Evolutionary conservation across 2,797 vertebrate genomes (phyloP).

Genomic region (Syndactyla subalaris): DNA sequence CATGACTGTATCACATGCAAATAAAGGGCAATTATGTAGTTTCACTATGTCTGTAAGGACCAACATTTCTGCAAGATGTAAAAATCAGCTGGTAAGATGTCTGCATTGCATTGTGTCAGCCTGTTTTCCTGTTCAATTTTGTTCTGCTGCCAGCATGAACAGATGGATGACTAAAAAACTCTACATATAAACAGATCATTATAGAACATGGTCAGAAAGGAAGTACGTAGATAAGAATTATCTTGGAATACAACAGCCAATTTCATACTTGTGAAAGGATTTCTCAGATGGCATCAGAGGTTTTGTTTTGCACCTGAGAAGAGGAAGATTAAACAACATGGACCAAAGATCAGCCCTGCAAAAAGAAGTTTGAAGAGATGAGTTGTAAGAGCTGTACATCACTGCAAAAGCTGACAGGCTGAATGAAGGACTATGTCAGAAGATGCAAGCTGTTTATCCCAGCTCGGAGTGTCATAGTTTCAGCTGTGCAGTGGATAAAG

Average conservation of each 20-base stretch:
- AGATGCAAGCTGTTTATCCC: neutral
- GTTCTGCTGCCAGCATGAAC: conserved; percentile 22
- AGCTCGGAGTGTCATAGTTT: neutral
- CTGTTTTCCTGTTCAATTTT: neutral
- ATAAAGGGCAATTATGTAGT: neutral
- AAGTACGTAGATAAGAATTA: neutral
- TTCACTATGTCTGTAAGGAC: neutral
- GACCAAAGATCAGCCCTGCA: neutral
- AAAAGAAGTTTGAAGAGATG: neutral
- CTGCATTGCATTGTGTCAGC: conserved; percentile 1
- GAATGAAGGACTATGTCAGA: neutral
- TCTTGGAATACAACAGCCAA: neutral
- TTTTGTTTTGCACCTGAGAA: conserved; percentile 10
- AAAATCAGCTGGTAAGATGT: neutral
- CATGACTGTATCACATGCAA: neutral
- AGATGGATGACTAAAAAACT: conserved; percentile 49
- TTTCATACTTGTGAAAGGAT: neutral
- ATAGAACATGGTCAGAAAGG: conserved; percentile 14
- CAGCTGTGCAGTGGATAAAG: neutral
- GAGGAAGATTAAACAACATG: neutral
- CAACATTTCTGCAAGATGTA: neutral
- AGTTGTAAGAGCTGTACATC: neutral
- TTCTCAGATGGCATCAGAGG: neutral
- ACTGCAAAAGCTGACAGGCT: neutral
- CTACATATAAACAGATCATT: conserved; percentile 3